Evolutionary conservation across 1,140 invertebrate genomes (phyloP), one percentile per base, ranked within the genome.

Genomic region (Leptonema lineaticorne): DNA sequence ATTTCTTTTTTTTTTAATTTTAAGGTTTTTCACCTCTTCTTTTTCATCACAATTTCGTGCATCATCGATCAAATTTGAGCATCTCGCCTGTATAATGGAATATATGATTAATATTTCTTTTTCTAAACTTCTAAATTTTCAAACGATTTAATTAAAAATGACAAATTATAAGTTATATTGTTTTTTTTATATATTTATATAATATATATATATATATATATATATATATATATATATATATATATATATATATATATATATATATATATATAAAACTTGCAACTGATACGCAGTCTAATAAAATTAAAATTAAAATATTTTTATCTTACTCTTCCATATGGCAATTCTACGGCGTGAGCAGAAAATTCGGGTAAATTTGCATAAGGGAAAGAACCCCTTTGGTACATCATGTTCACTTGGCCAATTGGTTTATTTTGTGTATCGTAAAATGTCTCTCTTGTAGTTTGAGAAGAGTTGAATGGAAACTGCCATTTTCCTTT

Each of bases 401-500:
- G 84, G 63, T 82, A 83, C 87, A 89, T 89, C 86, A 88, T 87
- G 16, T 85, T 81, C 0, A 88, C 84, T 69, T 83, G 74, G 5
- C 83, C 83, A 8, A 86, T 76, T 63, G 76, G 74, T 2, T 78
- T 76, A 5, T 79, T 81, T 14, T 78, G 74, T 48, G 85, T 84
- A 68, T 85, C 79, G 59, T 78, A 85, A 68, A 89, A 88, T 0
- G 78, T 70, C 57, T 81, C 77, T 65, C 72, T 75, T 20, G 70
- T 74, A n/a, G 92, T 94, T 0, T 72, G 74, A 0, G 80, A 76
- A n/a, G 74, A 73, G 74, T 92, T 86, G 73, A 96, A 95, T 0
- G 87, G 85, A 4, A 84, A 78, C 57, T 85, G 82, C 93, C 93
- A 96, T 28, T 83, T 79, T 9, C 91, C 92, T 81, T 92, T 94